These are phyloP conservation scores for Leptoclinus maculatus DNA, from an alignment of 2,797 vertebrate species.

Conservation along the genomic window DNA sequence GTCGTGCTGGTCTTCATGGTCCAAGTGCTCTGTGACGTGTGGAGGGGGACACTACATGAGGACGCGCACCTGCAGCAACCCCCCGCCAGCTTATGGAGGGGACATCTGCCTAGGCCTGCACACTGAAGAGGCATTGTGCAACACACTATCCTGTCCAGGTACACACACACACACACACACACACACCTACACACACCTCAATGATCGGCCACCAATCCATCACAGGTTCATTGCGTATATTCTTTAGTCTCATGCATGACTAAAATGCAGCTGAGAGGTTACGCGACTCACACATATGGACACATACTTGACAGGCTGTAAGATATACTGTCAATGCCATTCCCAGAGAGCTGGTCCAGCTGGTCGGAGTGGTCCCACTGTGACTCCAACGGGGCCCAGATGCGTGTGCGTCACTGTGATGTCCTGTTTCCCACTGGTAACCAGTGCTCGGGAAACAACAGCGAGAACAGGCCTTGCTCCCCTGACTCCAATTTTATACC, in stretches of 20 bases:
- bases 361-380: constrained; percentile 96
- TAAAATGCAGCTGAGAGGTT: constrained; percentile 47
- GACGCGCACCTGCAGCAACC: constrained; percentile 94
- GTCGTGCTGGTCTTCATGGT: constrained; percentile 99
- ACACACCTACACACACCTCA: constrained; percentile 25
- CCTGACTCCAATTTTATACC: constrained; percentile 93
- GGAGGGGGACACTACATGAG: constrained; percentile 97
- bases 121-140: constrained; percentile 96
- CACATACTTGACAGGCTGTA: constrained; percentile 25
- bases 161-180: constrained; percentile 51
- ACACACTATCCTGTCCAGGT: constrained; percentile 95
- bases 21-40: constrained; percentile 96
- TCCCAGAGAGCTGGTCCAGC: constrained; percentile 94
- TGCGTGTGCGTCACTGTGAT: constrained; percentile 90
- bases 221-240: constrained; percentile 57
- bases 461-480: constrained; percentile 88
- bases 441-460: constrained; percentile 93
- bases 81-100: constrained; percentile 92
- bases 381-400: constrained; percentile 86
- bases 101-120: constrained; percentile 98
- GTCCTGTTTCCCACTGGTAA: constrained; percentile 92
- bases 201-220: constrained; percentile 52
- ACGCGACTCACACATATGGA: constrained; percentile 8
- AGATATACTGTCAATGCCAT: constrained; percentile 47
- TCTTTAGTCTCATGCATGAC: constrained; percentile 57